Conservation (phyloP, 2,113 vertebrate genomes). For the Madoqua kirkii region DNA sequence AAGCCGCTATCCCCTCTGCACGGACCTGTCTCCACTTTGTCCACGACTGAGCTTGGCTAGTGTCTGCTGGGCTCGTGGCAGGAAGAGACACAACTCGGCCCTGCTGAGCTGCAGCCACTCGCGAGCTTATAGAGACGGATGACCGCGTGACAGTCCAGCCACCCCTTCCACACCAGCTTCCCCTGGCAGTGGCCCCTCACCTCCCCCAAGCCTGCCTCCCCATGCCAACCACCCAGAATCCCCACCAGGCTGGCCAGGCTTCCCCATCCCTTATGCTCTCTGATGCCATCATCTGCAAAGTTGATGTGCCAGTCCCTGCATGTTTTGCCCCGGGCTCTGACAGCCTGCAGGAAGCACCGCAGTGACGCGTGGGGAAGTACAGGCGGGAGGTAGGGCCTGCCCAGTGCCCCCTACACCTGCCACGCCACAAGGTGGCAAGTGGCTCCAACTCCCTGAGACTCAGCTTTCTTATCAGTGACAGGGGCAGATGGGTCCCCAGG, state of each 20-base stretch:
- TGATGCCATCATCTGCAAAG: not conserved
- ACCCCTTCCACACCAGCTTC: not conserved
- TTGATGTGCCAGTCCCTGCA: not conserved
- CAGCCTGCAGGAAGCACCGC: not conserved
- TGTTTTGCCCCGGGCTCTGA: not conserved
- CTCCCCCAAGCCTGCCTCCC: not conserved
- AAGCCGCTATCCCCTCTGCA: not conserved
- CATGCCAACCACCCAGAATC: not conserved
- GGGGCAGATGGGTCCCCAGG: not conserved
- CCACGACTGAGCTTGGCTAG: not conserved
- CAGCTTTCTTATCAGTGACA: not conserved
- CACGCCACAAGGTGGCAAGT: not conserved
- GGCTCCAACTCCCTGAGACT: not conserved
- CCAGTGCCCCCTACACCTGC: not conserved
- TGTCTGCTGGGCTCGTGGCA: not conserved
- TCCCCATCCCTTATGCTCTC: not conserved
- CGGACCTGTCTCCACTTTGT: not conserved
- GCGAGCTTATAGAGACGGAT: rapidly evolving
- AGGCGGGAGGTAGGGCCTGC: not conserved
- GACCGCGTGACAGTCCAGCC: rapidly evolving
- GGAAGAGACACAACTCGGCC: not conserved
- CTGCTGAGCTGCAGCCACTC: not conserved
- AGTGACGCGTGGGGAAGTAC: not conserved
- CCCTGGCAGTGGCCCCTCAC: not conserved
- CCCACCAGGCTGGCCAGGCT: not conserved